phyloP scores from a whole-genome alignment of 2,797 vertebrate species.

The Chrysocyon brachyurus region DNA sequence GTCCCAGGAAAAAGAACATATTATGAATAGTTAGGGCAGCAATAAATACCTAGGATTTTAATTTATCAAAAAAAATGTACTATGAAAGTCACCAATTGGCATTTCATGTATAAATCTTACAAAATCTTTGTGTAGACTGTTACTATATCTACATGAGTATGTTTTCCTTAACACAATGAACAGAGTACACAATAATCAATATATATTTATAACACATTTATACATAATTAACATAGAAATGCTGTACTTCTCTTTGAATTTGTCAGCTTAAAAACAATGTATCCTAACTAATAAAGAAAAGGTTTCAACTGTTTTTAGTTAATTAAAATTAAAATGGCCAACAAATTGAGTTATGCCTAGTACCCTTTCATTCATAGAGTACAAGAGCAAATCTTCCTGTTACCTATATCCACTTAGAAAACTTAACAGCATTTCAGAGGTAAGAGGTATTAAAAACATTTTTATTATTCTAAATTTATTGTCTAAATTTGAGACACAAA shows the following conservation, averaged over 20 bases:
- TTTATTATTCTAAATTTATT: slow-evolving; percentile 1
- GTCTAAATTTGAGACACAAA: not conserved
- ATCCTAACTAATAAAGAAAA: not conserved
- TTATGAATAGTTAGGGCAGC: not conserved
- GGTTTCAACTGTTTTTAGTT: slow-evolving; percentile 1
- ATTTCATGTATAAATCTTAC: not conserved
- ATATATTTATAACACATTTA: not conserved
- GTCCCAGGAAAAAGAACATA: not conserved
- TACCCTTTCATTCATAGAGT: not conserved
- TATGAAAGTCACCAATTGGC: not conserved
- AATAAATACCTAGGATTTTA: not conserved
- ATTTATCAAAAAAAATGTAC: not conserved
- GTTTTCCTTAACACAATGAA: not conserved
- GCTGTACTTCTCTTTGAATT: not conserved
- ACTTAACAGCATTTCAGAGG: not conserved
- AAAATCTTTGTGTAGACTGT: not conserved
- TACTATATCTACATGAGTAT: not conserved
- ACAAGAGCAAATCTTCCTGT: not conserved
- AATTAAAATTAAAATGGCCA: not conserved
- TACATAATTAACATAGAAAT: slow-evolving; percentile 24
- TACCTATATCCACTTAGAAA: not conserved
- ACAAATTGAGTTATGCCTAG: not conserved
- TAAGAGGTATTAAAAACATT: not conserved
- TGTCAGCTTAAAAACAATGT: not conserved
- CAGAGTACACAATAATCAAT: not conserved